These are phyloP conservation scores for Andrena praecox DNA, from an alignment of 2,888 invertebrate genomes.

Conservation along the genomic window DNA sequence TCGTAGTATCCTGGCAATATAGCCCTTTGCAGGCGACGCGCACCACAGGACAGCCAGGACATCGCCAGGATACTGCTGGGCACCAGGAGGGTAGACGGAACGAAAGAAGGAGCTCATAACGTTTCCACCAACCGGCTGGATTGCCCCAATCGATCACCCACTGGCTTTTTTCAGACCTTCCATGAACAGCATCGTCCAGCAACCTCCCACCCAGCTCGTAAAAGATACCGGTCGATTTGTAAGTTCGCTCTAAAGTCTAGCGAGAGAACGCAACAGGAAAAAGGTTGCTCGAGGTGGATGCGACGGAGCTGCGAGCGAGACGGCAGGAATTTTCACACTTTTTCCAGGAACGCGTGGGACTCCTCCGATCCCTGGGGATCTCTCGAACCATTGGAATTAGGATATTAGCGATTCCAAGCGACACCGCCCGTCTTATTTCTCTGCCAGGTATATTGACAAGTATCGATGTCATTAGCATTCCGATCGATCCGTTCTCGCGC, in stretches of 20 bases:
- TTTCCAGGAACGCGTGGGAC: no score
- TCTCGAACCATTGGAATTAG: not conserved
- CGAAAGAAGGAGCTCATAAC: constrained; percentile 61
- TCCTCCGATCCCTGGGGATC: not conserved
- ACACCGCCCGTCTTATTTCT: constrained; percentile 14
- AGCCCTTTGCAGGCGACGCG: constrained; percentile 44
- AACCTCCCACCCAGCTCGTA: constrained; percentile 53
- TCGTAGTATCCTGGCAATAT: constrained; percentile 55
- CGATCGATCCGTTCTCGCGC: constrained; percentile 50
- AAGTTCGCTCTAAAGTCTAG: constrained; percentile 27
- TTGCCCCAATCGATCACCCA: constrained; percentile 74
- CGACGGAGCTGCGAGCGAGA: not conserved
- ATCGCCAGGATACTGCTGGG: constrained; percentile 39
- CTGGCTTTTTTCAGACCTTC: constrained; percentile 62
- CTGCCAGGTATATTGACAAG: constrained; percentile 51
- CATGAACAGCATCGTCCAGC: constrained; percentile 54
- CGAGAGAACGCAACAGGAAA: constrained; percentile 40
- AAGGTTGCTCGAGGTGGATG: not conserved
- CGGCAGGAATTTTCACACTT: no score
- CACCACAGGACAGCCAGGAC: constrained; percentile 58
- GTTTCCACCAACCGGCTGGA: constrained; percentile 61
- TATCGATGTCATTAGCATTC: constrained; percentile 62
- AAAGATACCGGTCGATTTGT: constrained; percentile 59
- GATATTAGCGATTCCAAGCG: not conserved
- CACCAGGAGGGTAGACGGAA: constrained; percentile 40